These are phyloP conservation scores for Drosophila mimica DNA, from an alignment of 2,888 invertebrate species.

Conservation along the genomic window DNA sequence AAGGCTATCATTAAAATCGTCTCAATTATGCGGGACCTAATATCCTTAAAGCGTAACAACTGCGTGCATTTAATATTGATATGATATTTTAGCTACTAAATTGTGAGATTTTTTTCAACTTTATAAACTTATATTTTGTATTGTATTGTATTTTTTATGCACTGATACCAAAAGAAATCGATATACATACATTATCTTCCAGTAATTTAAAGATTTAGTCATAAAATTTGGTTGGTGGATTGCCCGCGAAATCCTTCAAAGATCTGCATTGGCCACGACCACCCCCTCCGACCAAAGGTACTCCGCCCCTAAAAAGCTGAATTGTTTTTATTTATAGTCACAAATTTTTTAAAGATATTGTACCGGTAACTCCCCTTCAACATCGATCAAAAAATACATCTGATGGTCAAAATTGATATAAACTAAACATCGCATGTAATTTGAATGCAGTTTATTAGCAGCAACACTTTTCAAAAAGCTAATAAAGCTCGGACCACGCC, in stretches of 20 bases:
- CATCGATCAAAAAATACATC: too few relatives aligned
- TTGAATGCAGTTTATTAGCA: background rate
- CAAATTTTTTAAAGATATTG: too few relatives aligned
- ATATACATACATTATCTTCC: background rate
- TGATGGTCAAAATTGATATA: too few relatives aligned
- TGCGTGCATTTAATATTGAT: constrained; percentile 15
- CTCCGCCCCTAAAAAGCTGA: too few relatives aligned
- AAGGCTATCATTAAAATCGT: background rate
- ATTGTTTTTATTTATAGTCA: too few relatives aligned
- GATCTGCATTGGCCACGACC: background rate
- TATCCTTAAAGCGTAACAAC: background rate
- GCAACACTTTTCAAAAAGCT: background rate
- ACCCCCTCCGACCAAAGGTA: background rate
- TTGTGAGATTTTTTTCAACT: background rate
- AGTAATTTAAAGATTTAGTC: background rate
- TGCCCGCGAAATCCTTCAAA: background rate
- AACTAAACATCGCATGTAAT: too few relatives aligned
- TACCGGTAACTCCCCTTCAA: too few relatives aligned
- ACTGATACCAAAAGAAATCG: background rate
- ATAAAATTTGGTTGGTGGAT: background rate
- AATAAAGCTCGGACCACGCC: background rate
- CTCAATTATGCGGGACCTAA: background rate
- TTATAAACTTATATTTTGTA: background rate
- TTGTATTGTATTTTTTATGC: background rate
- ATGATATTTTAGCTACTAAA: constrained; percentile 25